phyloP scores from a whole-genome alignment of 2,113 vertebrate species.

The Pachyramphus minor region DNA sequence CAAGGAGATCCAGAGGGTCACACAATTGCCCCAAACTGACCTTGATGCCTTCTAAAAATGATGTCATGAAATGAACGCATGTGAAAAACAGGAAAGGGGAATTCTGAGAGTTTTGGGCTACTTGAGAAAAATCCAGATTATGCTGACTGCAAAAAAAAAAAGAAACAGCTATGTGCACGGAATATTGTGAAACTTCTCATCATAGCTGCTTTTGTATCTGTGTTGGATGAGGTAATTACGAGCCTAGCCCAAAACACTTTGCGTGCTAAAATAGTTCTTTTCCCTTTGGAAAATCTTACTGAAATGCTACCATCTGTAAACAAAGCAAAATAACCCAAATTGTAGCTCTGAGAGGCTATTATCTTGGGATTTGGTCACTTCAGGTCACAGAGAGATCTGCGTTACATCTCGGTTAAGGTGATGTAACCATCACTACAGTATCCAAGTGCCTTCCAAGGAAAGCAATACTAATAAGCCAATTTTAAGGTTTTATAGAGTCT shows the following conservation, averaged over 20 bases:
- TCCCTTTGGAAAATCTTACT: slow-evolving; percentile 59
- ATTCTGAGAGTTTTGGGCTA: background rate
- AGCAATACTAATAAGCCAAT: slow-evolving; percentile 3
- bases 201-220: slow-evolving; percentile 56
- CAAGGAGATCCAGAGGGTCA: background rate
- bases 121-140: background rate
- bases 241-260: slow-evolving; percentile 39
- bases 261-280: slow-evolving; percentile 44
- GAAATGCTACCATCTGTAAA: slow-evolving; percentile 55
- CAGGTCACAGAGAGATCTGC: slow-evolving; percentile 7
- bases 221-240: slow-evolving; percentile 45
- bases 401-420: background rate
- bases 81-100: background rate
- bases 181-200: slow-evolving; percentile 40
- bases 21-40: background rate
- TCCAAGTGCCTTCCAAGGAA: slow-evolving; percentile 17
- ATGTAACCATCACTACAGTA: background rate
- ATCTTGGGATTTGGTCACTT: slow-evolving; percentile 42
- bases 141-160: background rate
- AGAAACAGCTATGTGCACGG: background rate
- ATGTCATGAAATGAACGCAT: background rate
- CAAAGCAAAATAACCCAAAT: slow-evolving; percentile 43
- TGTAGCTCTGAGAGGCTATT: slow-evolving; percentile 32
- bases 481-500: background rate
- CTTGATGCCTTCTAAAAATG: background rate